Evolutionary conservation across 2,797 vertebrate species (phyloP), one percentile per base, ranked within the genome.

Genomic region (Gallinago stenura): DNA sequence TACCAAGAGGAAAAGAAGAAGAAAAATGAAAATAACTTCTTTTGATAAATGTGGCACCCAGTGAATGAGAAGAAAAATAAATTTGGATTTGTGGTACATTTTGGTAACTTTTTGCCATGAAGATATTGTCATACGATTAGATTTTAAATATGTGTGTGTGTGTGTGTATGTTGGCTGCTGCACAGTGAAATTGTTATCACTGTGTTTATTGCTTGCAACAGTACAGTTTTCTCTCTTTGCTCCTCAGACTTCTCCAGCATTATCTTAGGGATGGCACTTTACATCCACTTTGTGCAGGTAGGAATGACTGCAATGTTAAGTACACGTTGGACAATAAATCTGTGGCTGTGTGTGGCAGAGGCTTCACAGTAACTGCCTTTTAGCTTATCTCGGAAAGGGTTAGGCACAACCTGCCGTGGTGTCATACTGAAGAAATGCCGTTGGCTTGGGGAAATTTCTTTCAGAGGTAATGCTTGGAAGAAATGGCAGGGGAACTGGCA

Each of bases 1-100:
- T 95, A 72, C 51, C 79, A 87, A 90, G 96, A 92, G 50, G 57
- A 78, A 89, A 93, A 95, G 51, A 66, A 93, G 60, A 86, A 60
- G 7, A 57, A 71, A 68, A 95, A 71, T 4, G 2, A 48, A 78
- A 76, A 76, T 1, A 28, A 62, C 33, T 37, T 81, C 4, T 87
- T 87, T 91, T 5, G 15, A 9, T 81, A 64, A 83, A 89, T 22
- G 17, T 39, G 43, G 50, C 48, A 60, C 17, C 19, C 35, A 78
- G 19, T 80, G 66, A 87, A 84, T 75, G 33, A 84, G 41, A 46
- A 87, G 46, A 90, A 96, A 89, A 89, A 71, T 57, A 24, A 9
- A 33, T 83, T 89, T 46, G 24, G 35, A 56, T 88, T 60, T 51
- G 25, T 89, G 69, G 12, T 57, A 68, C 3, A 5, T 89, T 81